Conservation (phyloP, 2,797 vertebrate species). For the Cirrhinus mrigala region DNA sequence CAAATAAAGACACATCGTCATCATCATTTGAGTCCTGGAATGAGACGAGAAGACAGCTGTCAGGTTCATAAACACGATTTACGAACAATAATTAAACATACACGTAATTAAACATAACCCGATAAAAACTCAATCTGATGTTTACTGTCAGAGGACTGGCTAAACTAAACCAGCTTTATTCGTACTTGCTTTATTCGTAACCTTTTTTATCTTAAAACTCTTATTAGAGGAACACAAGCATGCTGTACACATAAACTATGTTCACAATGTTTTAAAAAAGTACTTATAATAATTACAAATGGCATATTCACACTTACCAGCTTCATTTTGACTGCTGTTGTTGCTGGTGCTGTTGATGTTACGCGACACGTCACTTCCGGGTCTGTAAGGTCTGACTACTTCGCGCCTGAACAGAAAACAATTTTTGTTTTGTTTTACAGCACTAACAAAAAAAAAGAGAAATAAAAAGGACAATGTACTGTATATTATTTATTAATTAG, state of each 20-base stretch:
- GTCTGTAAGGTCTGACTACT: background rate
- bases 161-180: constrained; percentile 7
- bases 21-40: constrained; percentile 89
- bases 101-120: background rate
- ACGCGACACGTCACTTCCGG: constrained; percentile 40
- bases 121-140: background rate
- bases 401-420: constrained; percentile 22
- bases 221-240: background rate
- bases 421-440: background rate
- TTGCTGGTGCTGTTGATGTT: background rate
- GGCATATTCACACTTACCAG: background rate
- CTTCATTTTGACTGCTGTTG: constrained; percentile 9
- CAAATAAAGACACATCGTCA: constrained; percentile 91
- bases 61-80: background rate
- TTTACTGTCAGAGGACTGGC: background rate
- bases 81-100: background rate
- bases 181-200: background rate
- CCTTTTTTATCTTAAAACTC: background rate
- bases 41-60: background rate
- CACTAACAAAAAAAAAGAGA: background rate
- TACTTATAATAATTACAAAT: background rate
- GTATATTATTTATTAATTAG: background rate
- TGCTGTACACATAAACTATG: background rate
- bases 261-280: background rate
- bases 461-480: background rate